Percentiles rank a stretch among this genome's conserved stretches.
Evolutionary conservation across 2,797 vertebrate genomes (phyloP).

Genomic region (Gymnothorax reevesii): DNA sequence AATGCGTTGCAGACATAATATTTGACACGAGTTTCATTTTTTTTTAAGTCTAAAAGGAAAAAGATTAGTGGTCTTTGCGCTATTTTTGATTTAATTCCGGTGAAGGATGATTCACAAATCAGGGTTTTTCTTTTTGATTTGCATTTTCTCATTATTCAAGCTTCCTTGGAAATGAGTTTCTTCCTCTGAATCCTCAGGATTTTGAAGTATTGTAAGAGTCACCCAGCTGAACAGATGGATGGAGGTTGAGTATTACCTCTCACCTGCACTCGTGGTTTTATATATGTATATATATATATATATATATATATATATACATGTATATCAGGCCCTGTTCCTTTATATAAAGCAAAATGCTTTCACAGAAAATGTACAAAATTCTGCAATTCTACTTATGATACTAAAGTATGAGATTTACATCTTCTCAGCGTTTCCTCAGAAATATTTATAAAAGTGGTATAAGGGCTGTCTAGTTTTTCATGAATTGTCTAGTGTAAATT

Average conservation of each 20-base stretch:
- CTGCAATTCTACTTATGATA: background rate
- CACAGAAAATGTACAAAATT: background rate
- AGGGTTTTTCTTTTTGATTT: too few relatives aligned
- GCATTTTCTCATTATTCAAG: too few relatives aligned
- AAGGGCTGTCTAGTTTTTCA: background rate
- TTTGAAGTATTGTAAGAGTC: background rate
- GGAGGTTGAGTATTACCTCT: conserved; percentile 64
- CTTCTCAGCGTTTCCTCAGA: background rate
- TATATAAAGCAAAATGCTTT: background rate
- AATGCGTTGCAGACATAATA: too few relatives aligned
- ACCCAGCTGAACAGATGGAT: background rate
- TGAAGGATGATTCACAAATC: too few relatives aligned
- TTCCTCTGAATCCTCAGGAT: background rate
- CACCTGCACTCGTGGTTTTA: conserved; percentile 57
- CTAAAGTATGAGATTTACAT: background rate
- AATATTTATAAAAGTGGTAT: background rate
- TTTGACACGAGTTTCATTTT: too few relatives aligned
- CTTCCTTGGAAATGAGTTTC: too few relatives aligned
- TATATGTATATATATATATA: too few relatives aligned
- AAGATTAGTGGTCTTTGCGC: too few relatives aligned
- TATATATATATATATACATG: too few relatives aligned
- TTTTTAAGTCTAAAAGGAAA: too few relatives aligned
- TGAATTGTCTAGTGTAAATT: background rate
- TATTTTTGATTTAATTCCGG: too few relatives aligned
- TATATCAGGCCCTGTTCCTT: background rate